Base-by-base conservation (phyloP, 2,797 vertebrate species). In the Phrynocephalus forsythii region DNA sequence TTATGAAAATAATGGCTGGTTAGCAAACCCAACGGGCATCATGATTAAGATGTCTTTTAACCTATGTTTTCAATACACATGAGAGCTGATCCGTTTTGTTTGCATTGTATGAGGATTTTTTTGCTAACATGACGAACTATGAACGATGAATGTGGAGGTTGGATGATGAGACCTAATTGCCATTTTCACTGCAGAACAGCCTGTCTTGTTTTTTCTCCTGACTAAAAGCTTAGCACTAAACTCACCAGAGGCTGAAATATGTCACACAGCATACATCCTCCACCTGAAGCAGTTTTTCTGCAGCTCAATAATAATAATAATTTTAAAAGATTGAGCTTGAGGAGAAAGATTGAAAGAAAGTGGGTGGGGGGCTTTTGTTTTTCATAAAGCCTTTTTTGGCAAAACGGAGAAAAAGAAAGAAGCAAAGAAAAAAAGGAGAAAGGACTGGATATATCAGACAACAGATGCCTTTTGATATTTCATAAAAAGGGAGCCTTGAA, bases 401-500 rank as follows among this genome's bases (percentile, higher is more conserved):
- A 73, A 28, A 52, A 28, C 22, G 3, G 24, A 68, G 7, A 68
- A 8, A 24, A 83, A 87, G 48, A 67, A 26, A 86, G 24, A 24
- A 83, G 86, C 38, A 67, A 26, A 86, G 6, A 13, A 67, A 1
- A 1, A 67, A 6, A 73, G 77, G 84, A 88, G 87, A 91, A 77
- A 56, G 38, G 4, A 20, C 30, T 16, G 24, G 88, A 88, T 88
- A 84, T 80, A 81, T 33, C 87, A 92, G 82, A 88, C 86, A 90
- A 3, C 0, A 6, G 89, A 69, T 81, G 88, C 84, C 28, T 80
- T 93, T 93, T 88, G 85, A 20, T 88, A 82, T 90, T 91, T 89
- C 77, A 89, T 87, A 88, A 93, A 88, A 91, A 94, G 63, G 38
- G 67, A 93, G 75, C 90, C 63, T 56, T 89, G 85, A 79, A 92